phyloP scores from a whole-genome alignment of 2,888 invertebrate genomes.

The Myathropa florea region DNA sequence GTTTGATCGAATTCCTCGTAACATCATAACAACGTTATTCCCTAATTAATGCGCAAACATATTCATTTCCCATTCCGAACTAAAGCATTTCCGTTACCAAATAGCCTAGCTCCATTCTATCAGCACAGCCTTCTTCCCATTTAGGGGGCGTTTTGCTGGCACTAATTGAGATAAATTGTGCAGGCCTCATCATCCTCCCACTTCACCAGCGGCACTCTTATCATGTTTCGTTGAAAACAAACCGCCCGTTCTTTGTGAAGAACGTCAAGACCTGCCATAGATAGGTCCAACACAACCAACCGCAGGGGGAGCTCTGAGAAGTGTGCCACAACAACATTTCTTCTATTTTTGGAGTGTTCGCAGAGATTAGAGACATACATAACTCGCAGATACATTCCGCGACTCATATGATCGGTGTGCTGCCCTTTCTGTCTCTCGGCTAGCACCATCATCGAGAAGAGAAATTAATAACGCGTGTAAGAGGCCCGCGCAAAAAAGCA shows the following conservation, averaged over 20 bases:
- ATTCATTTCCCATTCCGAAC: background rate
- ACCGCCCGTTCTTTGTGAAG: no score
- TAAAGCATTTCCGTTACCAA: background rate
- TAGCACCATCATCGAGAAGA: background rate
- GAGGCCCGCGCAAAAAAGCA: background rate
- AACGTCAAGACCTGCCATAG: background rate
- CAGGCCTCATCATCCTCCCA: background rate
- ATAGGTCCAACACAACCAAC: background rate
- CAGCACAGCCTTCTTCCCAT: background rate
- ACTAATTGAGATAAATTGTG: background rate
- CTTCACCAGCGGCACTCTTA: background rate
- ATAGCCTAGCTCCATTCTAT: background rate
- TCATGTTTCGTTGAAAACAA: background rate
- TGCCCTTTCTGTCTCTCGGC: no score
- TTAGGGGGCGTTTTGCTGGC: background rate
- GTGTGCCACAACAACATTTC: background rate
- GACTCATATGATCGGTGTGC: background rate
- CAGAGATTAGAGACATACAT: background rate
- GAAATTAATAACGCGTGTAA: constrained; percentile 24
- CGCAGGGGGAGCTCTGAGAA: background rate
- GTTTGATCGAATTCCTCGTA: background rate
- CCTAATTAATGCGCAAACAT: background rate
- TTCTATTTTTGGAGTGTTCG: background rate
- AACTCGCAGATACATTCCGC: background rate
- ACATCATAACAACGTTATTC: background rate